These are phyloP conservation scores for Nematolebias whitei DNA, from an alignment of 2,113 vertebrate genomes.

Conservation along the genomic window DNA sequence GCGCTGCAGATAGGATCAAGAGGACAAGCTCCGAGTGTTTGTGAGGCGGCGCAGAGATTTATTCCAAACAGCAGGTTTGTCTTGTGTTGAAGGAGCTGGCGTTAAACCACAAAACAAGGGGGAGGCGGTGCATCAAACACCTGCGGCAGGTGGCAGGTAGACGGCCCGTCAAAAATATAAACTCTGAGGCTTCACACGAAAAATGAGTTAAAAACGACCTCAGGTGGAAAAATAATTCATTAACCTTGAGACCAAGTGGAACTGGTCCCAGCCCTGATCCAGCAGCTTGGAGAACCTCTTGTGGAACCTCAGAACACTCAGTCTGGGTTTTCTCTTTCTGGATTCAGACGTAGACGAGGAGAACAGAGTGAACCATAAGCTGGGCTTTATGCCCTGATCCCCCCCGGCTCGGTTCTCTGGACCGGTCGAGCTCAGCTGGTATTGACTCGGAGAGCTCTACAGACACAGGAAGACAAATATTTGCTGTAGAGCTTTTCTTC, in stretches of 20 bases:
- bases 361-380: constrained; percentile 42
- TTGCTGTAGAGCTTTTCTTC: constrained; percentile 80
- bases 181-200: not conserved
- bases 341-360: too few species aligned
- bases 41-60: constrained; percentile 35
- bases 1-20: constrained; percentile 71
- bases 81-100: constrained; percentile 36
- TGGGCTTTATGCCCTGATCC: constrained; percentile 67
- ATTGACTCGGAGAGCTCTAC: constrained; percentile 72
- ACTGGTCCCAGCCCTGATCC: too few species aligned
- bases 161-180: not conserved
- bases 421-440: constrained; percentile 57
- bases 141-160: constrained; percentile 14
- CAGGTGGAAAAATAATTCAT: too few species aligned
- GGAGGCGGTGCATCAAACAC: constrained; percentile 34
- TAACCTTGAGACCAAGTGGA: too few species aligned
- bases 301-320: too few species aligned
- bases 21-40: constrained; percentile 52
- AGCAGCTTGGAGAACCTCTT: too few species aligned
- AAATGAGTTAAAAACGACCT: too few species aligned
- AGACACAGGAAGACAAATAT: constrained; percentile 78
- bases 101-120: constrained; percentile 47
- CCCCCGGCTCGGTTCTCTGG: constrained; percentile 10
- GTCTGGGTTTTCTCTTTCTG: too few species aligned
- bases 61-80: constrained; percentile 57